phyloP scores from a whole-genome alignment of 2,797 vertebrate species.

The Danio kyathit region DNA sequence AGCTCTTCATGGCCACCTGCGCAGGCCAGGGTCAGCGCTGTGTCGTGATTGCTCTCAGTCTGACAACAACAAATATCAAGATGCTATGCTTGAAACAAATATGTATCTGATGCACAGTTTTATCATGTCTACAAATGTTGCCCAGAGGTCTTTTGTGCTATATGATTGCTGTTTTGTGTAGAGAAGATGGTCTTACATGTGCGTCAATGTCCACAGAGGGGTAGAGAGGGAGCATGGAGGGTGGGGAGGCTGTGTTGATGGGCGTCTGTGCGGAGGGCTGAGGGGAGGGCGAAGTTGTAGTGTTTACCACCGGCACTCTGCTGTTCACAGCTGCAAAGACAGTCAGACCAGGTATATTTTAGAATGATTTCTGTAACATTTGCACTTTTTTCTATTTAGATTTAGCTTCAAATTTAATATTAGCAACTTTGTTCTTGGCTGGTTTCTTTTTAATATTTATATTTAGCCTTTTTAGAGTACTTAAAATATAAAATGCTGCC shows the following conservation, averaged over 20 bases:
- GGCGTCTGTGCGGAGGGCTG: conserved; percentile 87
- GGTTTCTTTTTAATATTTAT: background rate
- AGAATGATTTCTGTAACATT: background rate
- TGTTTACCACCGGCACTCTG: conserved; percentile 90
- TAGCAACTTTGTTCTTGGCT: background rate
- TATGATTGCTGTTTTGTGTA: too few species aligned
- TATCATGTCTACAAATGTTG: conserved; percentile 1
- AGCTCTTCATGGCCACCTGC: conserved; percentile 98
- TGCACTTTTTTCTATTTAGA: background rate
- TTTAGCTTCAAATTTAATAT: background rate
- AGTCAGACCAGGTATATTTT: background rate
- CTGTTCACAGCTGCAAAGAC: conserved; percentile 89
- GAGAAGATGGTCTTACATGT: conserved; percentile 83
- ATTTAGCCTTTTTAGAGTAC: background rate
- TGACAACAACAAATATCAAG: conserved; percentile 57
- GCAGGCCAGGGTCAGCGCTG: conserved; percentile 96
- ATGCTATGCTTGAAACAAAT: background rate
- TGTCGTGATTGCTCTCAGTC: conserved; percentile 99
- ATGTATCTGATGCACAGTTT: background rate
- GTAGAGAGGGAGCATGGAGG: conserved; percentile 91
- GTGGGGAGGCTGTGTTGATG: conserved; percentile 82
- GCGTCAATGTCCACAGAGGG: conserved; percentile 98
- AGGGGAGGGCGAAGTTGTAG: conserved; percentile 86
- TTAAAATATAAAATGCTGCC: too few species aligned
- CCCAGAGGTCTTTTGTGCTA: background rate